Percentiles rank a stretch among this genome's conserved stretches.
These are phyloP conservation scores for Tromatobia lineatoria DNA, from an alignment of 2,888 invertebrate species.

Conservation along the genomic window DNA sequence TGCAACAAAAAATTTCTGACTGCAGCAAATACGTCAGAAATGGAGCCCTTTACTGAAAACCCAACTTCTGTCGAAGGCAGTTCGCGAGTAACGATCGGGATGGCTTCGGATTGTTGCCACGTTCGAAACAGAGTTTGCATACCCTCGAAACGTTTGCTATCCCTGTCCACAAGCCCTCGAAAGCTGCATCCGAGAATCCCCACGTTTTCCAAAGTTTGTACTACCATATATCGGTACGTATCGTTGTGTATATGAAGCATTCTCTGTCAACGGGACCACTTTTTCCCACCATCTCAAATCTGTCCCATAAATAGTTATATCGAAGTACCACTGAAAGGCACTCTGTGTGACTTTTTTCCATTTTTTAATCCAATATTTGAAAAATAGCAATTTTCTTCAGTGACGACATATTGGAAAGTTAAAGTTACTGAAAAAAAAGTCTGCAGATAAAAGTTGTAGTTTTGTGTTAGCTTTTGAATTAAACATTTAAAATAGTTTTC, in stretches of 20 bases:
- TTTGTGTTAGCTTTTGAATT: too few species aligned
- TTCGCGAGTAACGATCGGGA: background rate
- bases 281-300: too few species aligned
- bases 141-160: constrained; percentile 9
- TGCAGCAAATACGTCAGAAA: background rate
- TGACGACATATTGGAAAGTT: too few species aligned
- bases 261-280: too few species aligned
- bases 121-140: constrained; percentile 31
- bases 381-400: too few species aligned
- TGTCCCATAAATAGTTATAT: too few species aligned
- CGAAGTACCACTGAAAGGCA: too few species aligned
- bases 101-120: background rate
- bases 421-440: too few species aligned
- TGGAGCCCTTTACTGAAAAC: background rate
- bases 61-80: background rate
- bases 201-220: constrained; percentile 30
- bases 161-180: constrained; percentile 7
- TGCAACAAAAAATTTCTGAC: background rate
- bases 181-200: constrained; percentile 16
- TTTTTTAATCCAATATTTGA: too few species aligned
- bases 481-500: too few species aligned
- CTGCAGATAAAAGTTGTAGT: too few species aligned
- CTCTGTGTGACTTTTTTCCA: too few species aligned
- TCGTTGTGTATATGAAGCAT: constrained; percentile 4
- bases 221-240: background rate